A percentile compares a stretch with the other conserved stretches of the same genome.
Evolutionary conservation across 2,113 vertebrate species (phyloP).

Genomic region (Corythornis cristatus): DNA sequence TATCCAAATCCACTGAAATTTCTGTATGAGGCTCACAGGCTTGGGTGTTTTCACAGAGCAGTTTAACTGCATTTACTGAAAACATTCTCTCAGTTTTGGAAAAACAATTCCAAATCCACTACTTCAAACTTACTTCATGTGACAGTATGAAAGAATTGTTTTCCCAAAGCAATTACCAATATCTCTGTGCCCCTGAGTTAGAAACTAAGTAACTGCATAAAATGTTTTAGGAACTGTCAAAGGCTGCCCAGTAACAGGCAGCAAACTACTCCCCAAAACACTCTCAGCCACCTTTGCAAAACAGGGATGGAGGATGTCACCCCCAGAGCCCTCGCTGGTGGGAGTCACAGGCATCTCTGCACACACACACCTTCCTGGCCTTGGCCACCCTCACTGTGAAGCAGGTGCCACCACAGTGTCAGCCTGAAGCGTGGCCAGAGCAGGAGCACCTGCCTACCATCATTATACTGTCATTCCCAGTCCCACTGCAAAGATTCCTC

Average conservation of each 20-base stretch:
- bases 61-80: background rate
- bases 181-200: background rate
- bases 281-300: background rate
- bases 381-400: fast-evolving
- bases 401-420: fast-evolving
- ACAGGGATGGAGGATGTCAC: background rate
- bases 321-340: too few species aligned
- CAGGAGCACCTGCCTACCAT: background rate
- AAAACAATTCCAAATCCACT: background rate
- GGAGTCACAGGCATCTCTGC: fast-evolving
- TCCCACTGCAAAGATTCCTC: background rate
- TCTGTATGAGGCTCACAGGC: background rate
- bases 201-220: background rate
- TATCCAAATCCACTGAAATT: background rate
- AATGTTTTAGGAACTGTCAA: background rate
- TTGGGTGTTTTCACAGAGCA: background rate
- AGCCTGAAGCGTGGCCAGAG: background rate
- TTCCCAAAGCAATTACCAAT: background rate
- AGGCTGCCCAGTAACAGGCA: background rate
- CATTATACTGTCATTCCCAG: background rate
- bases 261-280: background rate
- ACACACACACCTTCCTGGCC: background rate
- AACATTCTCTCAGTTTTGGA: background rate
- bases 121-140: background rate
- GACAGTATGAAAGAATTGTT: background rate